Evolutionary conservation across 2,113 vertebrate species (phyloP), one percentile per base, ranked within the genome.

Genomic region (Oncorhynchus nerka): DNA sequence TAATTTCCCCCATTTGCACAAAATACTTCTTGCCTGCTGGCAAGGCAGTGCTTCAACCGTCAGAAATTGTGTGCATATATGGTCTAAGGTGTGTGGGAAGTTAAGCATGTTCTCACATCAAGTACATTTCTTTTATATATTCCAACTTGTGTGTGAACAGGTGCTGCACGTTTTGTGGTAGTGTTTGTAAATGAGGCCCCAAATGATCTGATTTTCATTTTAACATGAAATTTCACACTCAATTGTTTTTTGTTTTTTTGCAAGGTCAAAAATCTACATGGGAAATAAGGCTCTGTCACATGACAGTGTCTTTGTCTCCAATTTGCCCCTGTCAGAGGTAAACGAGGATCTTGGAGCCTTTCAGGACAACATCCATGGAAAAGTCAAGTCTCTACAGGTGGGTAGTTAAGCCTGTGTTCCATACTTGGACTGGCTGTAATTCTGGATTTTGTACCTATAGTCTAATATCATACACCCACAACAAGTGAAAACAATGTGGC

Each of bases 341-440:
- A 84, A 87, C 19, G 24, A 92, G 61, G 83, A 83, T 81, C 83
- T 94, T 0, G 65, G 64, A 1, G 86, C 92, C 0, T 95, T 93
- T 51, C 94, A 95, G 85, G 95, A 96, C 85, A 94, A 91, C 85
- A 84, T 92, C 72, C 90, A 93, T 30, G 95, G 94, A 68, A 96
- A 94, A 90, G 95, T 96, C 76, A 97, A 95, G 87, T 92, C 93
- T 4, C 89, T 97, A 13, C 95, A 97, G 95, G 95, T 97, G 12
- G 32, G 67, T 39, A 32, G 20, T 45, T 16, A 9, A 22, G 4
- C 7, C 6, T 55, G 4, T 55, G 51, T 55, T 55, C 16, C 4
- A 19, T 5, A 16, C 51, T 55, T 16, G 51, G 51, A 55, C 51
- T 55, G 15, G 3, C 51, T 55, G 51, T 19, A 55, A 55, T 55